A percentile compares a stretch with the other conserved stretches of the same genome.
Evolutionary conservation across 2,113 vertebrate genomes (phyloP).

Genomic region (Carettochelys insculpta): DNA sequence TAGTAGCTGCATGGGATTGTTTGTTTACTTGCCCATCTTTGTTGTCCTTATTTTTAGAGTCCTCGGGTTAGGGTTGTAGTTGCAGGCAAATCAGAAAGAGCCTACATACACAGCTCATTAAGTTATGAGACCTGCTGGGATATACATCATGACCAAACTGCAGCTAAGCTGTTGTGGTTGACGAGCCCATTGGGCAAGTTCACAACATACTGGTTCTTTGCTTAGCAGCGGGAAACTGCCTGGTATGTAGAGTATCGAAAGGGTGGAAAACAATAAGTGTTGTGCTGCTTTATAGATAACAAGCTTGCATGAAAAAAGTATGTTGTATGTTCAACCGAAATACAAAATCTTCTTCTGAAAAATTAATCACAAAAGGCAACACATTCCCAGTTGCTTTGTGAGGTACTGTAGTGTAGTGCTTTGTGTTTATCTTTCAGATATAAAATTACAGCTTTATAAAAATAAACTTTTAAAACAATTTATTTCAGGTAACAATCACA

Average conservation of each 20-base stretch:
- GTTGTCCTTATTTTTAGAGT: not conserved
- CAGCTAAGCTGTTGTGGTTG: not conserved
- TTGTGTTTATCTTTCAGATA: not conserved
- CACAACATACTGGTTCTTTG: not conserved
- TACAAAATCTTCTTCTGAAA: not conserved
- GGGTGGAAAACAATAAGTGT: not conserved
- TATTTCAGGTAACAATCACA: slow-evolving; percentile 93
- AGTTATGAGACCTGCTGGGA: not conserved
- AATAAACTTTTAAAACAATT: slow-evolving; percentile 22
- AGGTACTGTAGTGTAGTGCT: not conserved
- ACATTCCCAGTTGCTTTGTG: not conserved
- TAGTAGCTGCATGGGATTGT: not conserved
- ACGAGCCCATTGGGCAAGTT: not conserved
- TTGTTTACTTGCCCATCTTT: fast-evolving
- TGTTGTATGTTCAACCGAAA: not conserved
- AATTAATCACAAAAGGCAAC: not conserved
- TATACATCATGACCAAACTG: not conserved
- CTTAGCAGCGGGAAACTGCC: not conserved
- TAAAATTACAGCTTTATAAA: not conserved
- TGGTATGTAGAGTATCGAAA: not conserved
- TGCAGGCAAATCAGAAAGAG: not conserved
- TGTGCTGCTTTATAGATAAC: not conserved
- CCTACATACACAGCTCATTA: not conserved
- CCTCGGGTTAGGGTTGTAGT: not conserved
- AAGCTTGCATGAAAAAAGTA: not conserved